A percentile compares a stretch with the other conserved stretches of the same genome.
These are phyloP conservation scores for Papilio demoleus DNA, from an alignment of 2,888 invertebrate genomes.

Conservation along the genomic window DNA sequence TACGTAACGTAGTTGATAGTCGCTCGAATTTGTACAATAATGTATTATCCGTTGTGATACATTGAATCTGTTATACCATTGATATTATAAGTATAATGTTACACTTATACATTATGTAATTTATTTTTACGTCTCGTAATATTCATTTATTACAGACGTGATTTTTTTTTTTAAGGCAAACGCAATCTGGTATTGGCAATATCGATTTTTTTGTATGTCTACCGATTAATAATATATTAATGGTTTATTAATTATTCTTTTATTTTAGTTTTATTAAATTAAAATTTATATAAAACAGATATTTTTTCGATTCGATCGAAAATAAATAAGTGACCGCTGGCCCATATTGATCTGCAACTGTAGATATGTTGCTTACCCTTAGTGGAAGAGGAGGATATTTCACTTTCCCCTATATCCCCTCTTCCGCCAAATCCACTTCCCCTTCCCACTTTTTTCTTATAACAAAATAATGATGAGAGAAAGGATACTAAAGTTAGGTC, in stretches of 20 bases:
- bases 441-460: too few species aligned
- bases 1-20: conserved; percentile 37
- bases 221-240: conserved; percentile 32
- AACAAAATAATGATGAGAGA: too few species aligned
- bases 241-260: not conserved
- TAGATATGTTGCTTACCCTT: too few species aligned
- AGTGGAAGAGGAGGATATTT: too few species aligned
- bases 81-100: conserved; percentile 65
- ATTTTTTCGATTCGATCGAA: too few species aligned
- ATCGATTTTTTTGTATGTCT: conserved; percentile 36
- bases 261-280: not conserved
- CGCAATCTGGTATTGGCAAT: conserved; percentile 36
- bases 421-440: too few species aligned
- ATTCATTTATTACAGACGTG: conserved; percentile 22
- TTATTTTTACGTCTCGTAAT: conserved; percentile 39
- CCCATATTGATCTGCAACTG: too few species aligned
- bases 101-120: conserved; percentile 38
- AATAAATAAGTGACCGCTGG: too few species aligned
- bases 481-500: too few species aligned
- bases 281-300: too few species aligned
- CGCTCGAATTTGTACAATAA: conserved; percentile 32
- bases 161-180: conserved; percentile 21
- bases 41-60: conserved; percentile 37
- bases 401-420: too few species aligned
- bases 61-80: conserved; percentile 68